Base-by-base conservation (phyloP, 2,888 invertebrate species). In the Phragmatobia fuliginosa region DNA sequence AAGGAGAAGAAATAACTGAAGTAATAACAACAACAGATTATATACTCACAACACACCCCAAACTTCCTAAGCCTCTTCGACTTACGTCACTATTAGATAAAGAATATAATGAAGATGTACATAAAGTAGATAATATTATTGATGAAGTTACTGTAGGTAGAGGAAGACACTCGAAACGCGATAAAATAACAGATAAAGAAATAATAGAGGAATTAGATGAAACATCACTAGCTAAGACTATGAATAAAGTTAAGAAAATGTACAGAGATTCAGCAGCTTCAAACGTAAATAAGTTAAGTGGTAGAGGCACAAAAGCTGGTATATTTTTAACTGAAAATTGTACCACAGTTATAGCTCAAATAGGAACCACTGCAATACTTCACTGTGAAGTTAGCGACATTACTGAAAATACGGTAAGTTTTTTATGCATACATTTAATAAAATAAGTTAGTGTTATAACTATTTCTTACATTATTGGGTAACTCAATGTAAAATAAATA, bases 321-420 rank as follows among this genome's bases (percentile, higher is more conserved):
- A 94, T 95, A 90, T 96, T 96, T 94, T 91, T 96, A 87, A 96
- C 96, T 85, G 96, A 96, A 71, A 96, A 96, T 87, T 96, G 96
- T 90, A 96, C 96, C n/a, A 94, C 96, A 74, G 96, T 96, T 77
- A 92, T 96, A 88, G 96, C 96, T 71, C 96, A 96, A 90, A 96
- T 96, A 82, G 96, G 96, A 67, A 96, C 96, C 14, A 96, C 96
- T 21, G 96, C 96, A 38, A 91, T 96, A 78, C 85, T 96, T 68
- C 96, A 96, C 83, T 96, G 96, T 87, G 96, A 96, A 95, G 96
- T 96, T 86, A 95, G 95, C 79, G 96, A 96, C 82, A 95, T 96
- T 65, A 96, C 96, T 56, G 96, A 96, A 85, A 96, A 96, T 80
- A 96, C 96, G 91, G 96, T 96, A 87, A 95, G 96, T 65, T 36